These are phyloP conservation scores for Phodopus roborovskii DNA, from an alignment of 2,113 vertebrate species.

Conservation along the genomic window DNA sequence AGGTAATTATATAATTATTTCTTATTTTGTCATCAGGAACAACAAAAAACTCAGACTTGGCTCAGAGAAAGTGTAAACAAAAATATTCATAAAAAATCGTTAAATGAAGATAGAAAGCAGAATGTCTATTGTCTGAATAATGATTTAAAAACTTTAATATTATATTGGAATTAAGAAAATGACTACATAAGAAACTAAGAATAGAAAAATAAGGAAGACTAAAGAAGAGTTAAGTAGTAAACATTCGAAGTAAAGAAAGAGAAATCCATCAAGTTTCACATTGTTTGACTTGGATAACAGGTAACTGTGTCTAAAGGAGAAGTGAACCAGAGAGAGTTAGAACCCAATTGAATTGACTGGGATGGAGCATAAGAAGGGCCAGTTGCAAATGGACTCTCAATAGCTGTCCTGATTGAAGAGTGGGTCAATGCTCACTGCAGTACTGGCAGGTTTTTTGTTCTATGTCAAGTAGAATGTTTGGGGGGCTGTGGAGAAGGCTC, in stretches of 20 bases:
- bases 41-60: not conserved
- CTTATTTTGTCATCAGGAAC: not conserved
- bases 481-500: not conserved
- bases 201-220: not conserved
- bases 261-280: not conserved
- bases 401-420: not conserved
- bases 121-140: not conserved
- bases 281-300: not conserved
- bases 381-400: not conserved
- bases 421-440: no score
- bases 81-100: not conserved
- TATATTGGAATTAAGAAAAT: constrained; percentile 1
- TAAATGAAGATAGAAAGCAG: not conserved
- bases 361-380: not conserved
- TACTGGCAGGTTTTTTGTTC: not conserved
- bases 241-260: not conserved
- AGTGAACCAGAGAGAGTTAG: not conserved
- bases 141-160: not conserved
- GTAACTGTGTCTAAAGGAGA: not conserved
- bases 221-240: not conserved
- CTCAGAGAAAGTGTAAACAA: not conserved
- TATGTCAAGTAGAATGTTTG: not conserved
- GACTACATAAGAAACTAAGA: not conserved
- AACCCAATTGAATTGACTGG: not conserved
- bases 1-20: not conserved